phyloP scores from a whole-genome alignment of 2,888 invertebrate species.

The Linnaemya vulpina region DNA sequence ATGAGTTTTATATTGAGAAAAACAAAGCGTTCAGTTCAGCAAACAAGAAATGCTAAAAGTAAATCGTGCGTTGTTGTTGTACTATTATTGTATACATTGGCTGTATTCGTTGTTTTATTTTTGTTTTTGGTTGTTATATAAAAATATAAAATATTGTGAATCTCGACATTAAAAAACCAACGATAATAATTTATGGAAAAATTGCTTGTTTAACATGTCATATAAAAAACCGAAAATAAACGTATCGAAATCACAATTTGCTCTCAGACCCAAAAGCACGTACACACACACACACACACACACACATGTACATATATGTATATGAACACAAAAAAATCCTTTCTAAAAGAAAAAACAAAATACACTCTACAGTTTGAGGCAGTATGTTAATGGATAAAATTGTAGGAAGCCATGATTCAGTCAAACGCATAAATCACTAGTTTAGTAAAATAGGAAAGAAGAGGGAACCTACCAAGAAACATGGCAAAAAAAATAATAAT shows the following conservation, averaged over 20 bases:
- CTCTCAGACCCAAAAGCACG: neutral
- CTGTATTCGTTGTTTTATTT: neutral
- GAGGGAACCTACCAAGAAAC: constrained; percentile 39
- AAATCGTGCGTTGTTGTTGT: constrained; percentile 35
- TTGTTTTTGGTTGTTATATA: constrained; percentile 8
- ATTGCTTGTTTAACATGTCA: constrained; percentile 67
- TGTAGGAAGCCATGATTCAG: constrained; percentile 47
- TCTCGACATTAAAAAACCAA: constrained; percentile 44
- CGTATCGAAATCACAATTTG: constrained; percentile 49
- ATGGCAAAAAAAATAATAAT: neutral
- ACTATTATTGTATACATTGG: neutral
- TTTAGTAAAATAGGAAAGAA: constrained; percentile 47
- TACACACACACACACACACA: neutral
- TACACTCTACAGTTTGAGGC: neutral
- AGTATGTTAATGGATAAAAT: constrained; percentile 46
- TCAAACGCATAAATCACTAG: constrained; percentile 69
- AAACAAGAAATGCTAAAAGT: constrained; percentile 31
- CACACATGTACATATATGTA: neutral
- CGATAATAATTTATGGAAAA: constrained; percentile 66
- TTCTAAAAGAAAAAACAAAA: constrained; percentile 19
- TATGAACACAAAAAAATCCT: constrained; percentile 43
- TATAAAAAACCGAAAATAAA: constrained; percentile 63
- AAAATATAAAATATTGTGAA: constrained; percentile 44
- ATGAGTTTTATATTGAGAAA: constrained; percentile 48
- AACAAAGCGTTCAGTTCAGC: constrained; percentile 6